Percentiles rank a stretch among this genome's conserved stretches.
phyloP scores from a whole-genome alignment of 2,113 vertebrate species.

The Nematolebias whitei region DNA sequence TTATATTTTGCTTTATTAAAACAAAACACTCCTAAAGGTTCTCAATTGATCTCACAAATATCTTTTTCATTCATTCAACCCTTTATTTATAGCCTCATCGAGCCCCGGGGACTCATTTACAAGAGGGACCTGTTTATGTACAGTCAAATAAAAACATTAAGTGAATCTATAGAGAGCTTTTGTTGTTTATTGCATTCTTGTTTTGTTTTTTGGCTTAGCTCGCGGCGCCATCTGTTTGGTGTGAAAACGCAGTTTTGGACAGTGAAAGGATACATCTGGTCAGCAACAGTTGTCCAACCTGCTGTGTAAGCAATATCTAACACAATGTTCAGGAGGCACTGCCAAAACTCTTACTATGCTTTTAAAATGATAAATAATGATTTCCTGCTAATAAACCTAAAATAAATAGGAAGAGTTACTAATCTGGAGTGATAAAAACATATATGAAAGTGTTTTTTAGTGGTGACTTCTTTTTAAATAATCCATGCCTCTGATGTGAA shows the following conservation, averaged over 20 bases:
- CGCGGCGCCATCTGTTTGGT: slow-evolving; percentile 1
- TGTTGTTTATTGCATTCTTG: not conserved
- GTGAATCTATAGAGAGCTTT: not conserved
- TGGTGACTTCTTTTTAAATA: not conserved
- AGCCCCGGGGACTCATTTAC: too few relatives aligned
- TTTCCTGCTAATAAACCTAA: not conserved
- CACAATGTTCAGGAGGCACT: slow-evolving; percentile 27
- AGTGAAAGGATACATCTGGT: slow-evolving; percentile 32
- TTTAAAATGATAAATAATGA: not conserved
- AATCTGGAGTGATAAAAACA: not conserved
- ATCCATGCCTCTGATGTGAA: not conserved
- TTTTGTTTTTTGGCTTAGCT: not conserved
- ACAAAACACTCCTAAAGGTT: not conserved
- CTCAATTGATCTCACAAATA: not conserved
- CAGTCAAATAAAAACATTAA: not conserved
- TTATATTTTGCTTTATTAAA: not conserved
- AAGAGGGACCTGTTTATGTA: too few relatives aligned
- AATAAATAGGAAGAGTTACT: not conserved
- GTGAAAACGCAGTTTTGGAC: slow-evolving; percentile 24
- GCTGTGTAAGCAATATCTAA: slow-evolving; percentile 30
- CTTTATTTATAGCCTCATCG: too few relatives aligned
- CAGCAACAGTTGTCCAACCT: slow-evolving; percentile 30
- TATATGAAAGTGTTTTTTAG: not conserved
- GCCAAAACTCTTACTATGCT: slow-evolving; percentile 17
- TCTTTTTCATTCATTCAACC: too few relatives aligned